phyloP scores from a whole-genome alignment of 2,888 invertebrate genomes.

The Julus scandinavius region DNA sequence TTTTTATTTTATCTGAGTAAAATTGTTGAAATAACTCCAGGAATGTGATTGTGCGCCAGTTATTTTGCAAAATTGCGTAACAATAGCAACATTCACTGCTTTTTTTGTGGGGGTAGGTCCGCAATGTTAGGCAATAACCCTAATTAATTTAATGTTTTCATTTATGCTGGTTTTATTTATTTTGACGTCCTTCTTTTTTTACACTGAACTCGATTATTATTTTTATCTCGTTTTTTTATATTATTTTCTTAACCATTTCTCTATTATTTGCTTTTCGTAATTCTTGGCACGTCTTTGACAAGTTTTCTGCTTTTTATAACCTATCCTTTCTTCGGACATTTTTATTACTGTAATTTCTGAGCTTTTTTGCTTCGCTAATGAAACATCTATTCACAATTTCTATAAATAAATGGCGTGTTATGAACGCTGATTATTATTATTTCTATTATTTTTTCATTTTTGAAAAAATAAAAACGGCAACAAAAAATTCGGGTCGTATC shows the following conservation, averaged over 20 bases:
- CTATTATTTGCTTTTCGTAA: neutral
- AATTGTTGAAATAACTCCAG: neutral
- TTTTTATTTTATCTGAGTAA: neutral
- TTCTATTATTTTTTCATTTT: neutral
- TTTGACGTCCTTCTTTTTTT: neutral
- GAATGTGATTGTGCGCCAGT: neutral
- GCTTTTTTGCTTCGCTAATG: neutral
- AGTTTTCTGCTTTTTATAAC: neutral
- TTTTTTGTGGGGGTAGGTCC: neutral
- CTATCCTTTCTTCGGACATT: neutral
- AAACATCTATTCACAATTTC: neutral
- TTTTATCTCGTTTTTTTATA: neutral
- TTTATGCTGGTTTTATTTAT: neutral
- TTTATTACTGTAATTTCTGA: neutral
- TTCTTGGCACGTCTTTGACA: conserved; percentile 1
- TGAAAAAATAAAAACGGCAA: neutral
- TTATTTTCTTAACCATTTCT: neutral
- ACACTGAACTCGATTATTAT: neutral
- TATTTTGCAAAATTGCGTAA: neutral
- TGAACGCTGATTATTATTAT: neutral
- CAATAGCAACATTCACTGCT: neutral
- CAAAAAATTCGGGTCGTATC: neutral
- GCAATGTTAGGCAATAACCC: neutral
- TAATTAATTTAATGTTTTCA: neutral
- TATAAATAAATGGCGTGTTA: neutral